Evolutionary conservation across 92 coral and sea anemone genomes (phyloP).

Genomic region (Pocillopora meandrina): DNA sequence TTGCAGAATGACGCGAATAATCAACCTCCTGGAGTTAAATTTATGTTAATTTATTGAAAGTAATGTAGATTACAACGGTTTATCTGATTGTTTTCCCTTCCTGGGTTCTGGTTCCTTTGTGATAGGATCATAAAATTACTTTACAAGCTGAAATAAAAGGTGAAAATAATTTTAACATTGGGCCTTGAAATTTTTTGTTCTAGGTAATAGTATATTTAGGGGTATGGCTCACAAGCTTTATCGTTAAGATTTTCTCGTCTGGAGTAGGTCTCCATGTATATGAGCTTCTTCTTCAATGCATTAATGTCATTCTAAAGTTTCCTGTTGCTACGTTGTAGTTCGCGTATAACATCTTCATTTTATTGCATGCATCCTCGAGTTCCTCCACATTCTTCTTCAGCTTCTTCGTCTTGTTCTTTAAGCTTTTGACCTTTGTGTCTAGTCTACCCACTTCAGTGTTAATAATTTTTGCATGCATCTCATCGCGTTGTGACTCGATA

Average conservation of each 20-base stretch:
- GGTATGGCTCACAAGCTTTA: too few species aligned
- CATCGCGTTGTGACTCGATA: not conserved
- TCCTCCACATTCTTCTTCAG: not conserved
- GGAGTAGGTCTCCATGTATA: slow-evolving; percentile 13
- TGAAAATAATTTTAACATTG: too few species aligned
- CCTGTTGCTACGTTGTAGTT: not conserved
- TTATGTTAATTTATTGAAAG: too few species aligned
- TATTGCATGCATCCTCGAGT: not conserved
- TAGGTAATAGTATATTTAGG: too few species aligned
- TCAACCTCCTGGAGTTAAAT: too few species aligned
- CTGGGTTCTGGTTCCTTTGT: too few species aligned
- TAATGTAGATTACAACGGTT: too few species aligned
- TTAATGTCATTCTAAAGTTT: not conserved
- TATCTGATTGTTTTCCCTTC: too few species aligned
- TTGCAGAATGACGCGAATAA: too few species aligned
- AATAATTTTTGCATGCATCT: not conserved
- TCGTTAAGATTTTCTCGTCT: not conserved
- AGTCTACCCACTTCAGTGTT: not conserved
- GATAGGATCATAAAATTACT: too few species aligned
- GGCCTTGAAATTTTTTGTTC: too few species aligned
- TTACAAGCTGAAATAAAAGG: too few species aligned
- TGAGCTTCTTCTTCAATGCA: not conserved
- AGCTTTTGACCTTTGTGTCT: not conserved
- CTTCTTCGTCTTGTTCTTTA: not conserved
- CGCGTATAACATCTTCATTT: not conserved